Evolutionary conservation across 2,797 vertebrate species (phyloP), one percentile per base, ranked within the genome.

Genomic region (Staurois parvus): DNA sequence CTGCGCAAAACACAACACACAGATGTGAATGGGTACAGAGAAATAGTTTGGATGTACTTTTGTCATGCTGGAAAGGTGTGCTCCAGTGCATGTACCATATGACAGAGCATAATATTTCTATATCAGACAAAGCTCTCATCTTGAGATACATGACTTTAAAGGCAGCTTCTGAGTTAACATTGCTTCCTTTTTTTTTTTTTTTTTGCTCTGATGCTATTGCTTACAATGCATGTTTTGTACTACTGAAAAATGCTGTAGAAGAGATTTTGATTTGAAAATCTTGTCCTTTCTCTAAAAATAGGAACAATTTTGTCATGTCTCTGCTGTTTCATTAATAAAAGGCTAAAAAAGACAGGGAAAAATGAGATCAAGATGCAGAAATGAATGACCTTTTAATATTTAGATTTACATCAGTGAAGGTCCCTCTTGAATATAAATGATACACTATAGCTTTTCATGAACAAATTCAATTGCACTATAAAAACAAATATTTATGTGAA

Each of bases 281-380:
- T 34, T 82, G 72, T 73, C 85, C 68, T 83, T 68, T 78, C 30
- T 40, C 79, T 83, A 83, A 86, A 83, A 72, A 86, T 86, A 86
- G 85, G 40, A 64, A 32, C 69, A 78, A 48, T 64, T 77, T 67
- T 79, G 80, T 86, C 80, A 86, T 86, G 75, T 52, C 37, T 86
- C n/a, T 79, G 75, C 75, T 67, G 74, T 86, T 83, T 83, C 80
- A 86, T 86, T 86, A 83, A 79, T 83, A 68, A 78, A 78, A 82
- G 67, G 74, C 79, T 86, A 82, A 81, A 66, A 70, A 78, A 37
- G 79, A 56, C 40, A 52, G 74, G 59, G 78, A 84, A 86, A 86
- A 82, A 83, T 73, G 74, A 83, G 68, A 32, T n/a, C 32, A 78
- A n/a, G n/a, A 73, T 79, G 29, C 24, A 56, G 24, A 86, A 86